phyloP scores from a whole-genome alignment of 2,888 invertebrate species.

The Synanthedon tipuliformis region DNA sequence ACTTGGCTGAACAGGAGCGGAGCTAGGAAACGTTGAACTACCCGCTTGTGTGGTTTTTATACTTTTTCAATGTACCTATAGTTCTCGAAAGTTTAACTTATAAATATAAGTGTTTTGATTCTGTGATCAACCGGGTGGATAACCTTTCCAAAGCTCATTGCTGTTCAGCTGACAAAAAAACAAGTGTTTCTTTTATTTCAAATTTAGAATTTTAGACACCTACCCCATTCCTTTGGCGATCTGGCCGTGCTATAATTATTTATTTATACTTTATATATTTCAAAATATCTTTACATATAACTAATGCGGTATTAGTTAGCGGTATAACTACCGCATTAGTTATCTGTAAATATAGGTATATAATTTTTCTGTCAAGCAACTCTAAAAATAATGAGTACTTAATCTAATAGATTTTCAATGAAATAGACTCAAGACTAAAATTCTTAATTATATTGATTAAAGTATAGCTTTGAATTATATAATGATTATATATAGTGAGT shows the following conservation, averaged over 20 bases:
- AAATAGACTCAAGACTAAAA: too few relatives aligned
- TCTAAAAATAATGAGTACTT: too few relatives aligned
- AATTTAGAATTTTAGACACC: background rate
- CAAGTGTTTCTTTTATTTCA: constrained; percentile 13
- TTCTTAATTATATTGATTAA: too few relatives aligned
- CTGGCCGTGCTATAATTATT: background rate
- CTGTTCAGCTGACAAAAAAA: constrained; percentile 47
- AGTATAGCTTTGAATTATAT: too few relatives aligned
- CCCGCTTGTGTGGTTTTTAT: constrained; percentile 59
- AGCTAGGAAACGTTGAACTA: constrained; percentile 45
- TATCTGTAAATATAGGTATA: too few relatives aligned
- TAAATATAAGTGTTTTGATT: constrained; percentile 39
- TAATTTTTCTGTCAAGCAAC: too few relatives aligned
- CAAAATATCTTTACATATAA: background rate
- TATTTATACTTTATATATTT: background rate
- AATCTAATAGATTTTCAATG: too few relatives aligned
- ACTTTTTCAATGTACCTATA: constrained; percentile 37
- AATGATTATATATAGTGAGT: too few relatives aligned
- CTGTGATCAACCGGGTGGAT: constrained; percentile 47
- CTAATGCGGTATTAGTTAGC: too few relatives aligned
- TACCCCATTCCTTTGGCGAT: background rate
- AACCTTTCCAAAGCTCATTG: constrained; percentile 40
- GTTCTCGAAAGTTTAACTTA: constrained; percentile 31
- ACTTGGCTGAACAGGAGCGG: constrained; percentile 38
- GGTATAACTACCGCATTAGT: too few relatives aligned